Base-by-base conservation (phyloP, 2,888 invertebrate genomes). In the Dicyrtoma fusca region DNA sequence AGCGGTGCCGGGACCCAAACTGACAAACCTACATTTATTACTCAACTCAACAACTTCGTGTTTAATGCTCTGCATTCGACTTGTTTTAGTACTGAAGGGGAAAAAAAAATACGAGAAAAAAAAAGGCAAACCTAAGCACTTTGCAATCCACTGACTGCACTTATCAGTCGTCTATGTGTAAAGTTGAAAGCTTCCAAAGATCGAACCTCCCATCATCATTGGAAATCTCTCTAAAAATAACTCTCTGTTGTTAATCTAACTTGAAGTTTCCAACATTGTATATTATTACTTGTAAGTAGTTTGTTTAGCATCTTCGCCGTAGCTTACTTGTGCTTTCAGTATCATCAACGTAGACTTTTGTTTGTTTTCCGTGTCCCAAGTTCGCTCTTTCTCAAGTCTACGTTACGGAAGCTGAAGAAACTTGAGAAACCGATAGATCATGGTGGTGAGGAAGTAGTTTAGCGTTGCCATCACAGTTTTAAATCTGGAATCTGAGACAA, bases 141-240 rank as follows among this genome's bases (percentile, higher is more conserved):
- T 34, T 34, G 34, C 34, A 34, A 34, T 3, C 34, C 34, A 34
- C 34, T 34, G n/a, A n/a, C n/a, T n/a, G n/a, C n/a, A n/a, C n/a
- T n/a, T n/a, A n/a, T n/a, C n/a, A n/a, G n/a, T n/a, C 8, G 3
- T 34, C 34, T 34, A 34, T 3, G 3, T 34, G 34, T 34, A 34
- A 3, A 34, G 34, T 53, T 53, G 53, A 53, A 8, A 53, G 53
- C 53, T 53, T 57, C 25, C 11, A 57, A 26, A 42, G 61, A 10
- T 61, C 11, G 17, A 13, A 49, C 8, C 26, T 13, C 19, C 8
- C 61, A 44, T 42, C 19, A 61, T 61, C 61, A 44, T 26, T 14
- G 34, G 34, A 61, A 61, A 34, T 44, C n/a, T 61, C 61, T 61
- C 61, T 61, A 61, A 61, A 61, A 61, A 61, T 61, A 61, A 42